Evolutionary conservation across 2,797 vertebrate genomes (phyloP).

Genomic region (Denticeps clupeoides): DNA sequence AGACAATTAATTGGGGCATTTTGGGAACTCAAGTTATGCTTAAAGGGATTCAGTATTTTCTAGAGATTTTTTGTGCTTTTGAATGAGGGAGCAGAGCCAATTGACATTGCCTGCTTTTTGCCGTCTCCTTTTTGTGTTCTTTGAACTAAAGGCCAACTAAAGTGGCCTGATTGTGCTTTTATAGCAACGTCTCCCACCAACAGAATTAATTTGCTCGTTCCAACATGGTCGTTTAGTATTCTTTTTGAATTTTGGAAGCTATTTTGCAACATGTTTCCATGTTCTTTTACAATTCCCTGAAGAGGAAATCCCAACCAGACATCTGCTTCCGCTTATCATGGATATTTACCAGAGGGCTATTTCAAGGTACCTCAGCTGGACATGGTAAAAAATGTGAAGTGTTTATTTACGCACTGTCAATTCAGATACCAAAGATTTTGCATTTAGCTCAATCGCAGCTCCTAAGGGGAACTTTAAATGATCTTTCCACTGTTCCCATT

Average conservation of each 20-base stretch:
- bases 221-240: no score
- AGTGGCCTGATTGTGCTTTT: no score
- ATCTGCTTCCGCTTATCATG: conserved; percentile 49
- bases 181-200: no score
- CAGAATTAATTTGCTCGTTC: background rate
- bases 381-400: conserved; percentile 31
- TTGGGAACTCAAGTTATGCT: no score
- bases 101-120: no score
- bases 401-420: conserved; percentile 28
- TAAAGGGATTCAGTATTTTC: no score
- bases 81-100: no score
- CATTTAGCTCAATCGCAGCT: conserved; percentile 13
- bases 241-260: no score
- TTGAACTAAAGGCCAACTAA: no score
- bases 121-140: no score
- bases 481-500: conserved; percentile 14
- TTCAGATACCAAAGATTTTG: conserved; percentile 23
- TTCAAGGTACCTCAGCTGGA: conserved; percentile 35
- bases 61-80: no score
- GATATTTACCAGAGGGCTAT: conserved; percentile 30
- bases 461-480: conserved; percentile 7
- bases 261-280: conserved; percentile 40
- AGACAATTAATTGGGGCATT: no score
- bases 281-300: conserved; percentile 36
- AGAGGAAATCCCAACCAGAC: conserved; percentile 34